A percentile compares a stretch with the other conserved stretches of the same genome.
Conservation (phyloP, 1,140 invertebrate genomes). For the Drosophila kepulauana region DNA sequence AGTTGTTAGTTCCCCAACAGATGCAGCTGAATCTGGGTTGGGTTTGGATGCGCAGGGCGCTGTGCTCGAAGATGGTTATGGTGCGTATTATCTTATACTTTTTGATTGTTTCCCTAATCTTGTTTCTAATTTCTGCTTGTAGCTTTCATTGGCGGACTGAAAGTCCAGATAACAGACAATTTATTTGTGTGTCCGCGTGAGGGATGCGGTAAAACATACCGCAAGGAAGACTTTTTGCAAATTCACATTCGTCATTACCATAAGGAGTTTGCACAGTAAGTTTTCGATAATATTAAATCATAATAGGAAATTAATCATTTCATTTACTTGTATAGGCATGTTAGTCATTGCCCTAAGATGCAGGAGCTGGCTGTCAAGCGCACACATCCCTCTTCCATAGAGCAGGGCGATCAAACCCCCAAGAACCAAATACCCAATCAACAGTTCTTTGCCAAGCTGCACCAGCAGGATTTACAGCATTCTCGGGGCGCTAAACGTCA, state of each 20-base stretch:
- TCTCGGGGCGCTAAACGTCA: constrained; percentile 62
- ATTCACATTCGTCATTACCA: constrained; percentile 98
- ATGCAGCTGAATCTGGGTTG: constrained; percentile 6
- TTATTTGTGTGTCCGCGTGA: constrained; percentile 92
- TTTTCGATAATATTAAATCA: neutral
- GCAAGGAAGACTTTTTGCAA: constrained; percentile 94
- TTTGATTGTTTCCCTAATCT: neutral
- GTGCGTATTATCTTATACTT: constrained; percentile 11
- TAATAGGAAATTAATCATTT: neutral
- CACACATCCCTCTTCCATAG: constrained; percentile 87
- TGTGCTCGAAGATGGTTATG: constrained; percentile 55
- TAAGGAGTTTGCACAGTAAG: constrained; percentile 89
- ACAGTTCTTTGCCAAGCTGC: constrained; percentile 82
- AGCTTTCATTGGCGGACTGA: constrained; percentile 89
- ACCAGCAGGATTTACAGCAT: constrained; percentile 79
- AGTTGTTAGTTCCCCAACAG: constrained; percentile 11
- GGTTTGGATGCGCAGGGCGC: constrained; percentile 6
- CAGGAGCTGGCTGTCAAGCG: constrained; percentile 93
- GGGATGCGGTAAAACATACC: constrained; percentile 94
- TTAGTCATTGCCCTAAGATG: constrained; percentile 93
- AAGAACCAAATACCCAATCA: constrained; percentile 85
- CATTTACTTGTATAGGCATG: constrained; percentile 84
- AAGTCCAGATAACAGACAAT: constrained; percentile 90
- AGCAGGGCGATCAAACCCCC: constrained; percentile 85
- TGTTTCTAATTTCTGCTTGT: constrained; percentile 51